A percentile compares a stretch with the other conserved stretches of the same genome.
Conservation (phyloP, 2,888 invertebrate genomes). For the Andrena hattorfiana region DNA sequence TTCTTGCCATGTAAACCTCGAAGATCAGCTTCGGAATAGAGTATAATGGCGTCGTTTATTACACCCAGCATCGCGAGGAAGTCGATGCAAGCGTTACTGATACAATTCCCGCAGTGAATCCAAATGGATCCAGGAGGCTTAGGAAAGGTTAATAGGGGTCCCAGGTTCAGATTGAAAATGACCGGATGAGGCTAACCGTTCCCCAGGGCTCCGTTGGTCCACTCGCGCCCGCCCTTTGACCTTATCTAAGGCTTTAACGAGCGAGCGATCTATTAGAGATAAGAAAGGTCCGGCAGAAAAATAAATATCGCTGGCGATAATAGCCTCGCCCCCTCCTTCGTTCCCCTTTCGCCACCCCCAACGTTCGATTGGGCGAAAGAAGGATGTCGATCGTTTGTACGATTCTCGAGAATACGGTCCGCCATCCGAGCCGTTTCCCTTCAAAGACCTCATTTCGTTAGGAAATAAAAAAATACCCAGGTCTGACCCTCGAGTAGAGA, state of each 20-base stretch:
- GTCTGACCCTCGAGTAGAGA: too few relatives aligned
- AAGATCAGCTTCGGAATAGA: not conserved
- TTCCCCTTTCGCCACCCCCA: conserved; percentile 12
- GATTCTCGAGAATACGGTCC: not conserved
- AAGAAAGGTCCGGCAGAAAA: conserved; percentile 75
- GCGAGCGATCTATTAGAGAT: conserved; percentile 81
- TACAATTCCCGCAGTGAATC: conserved; percentile 73
- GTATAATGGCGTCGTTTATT: conserved; percentile 8
- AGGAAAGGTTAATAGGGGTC: conserved; percentile 76
- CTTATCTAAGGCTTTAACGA: conserved; percentile 76
- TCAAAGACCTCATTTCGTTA: not conserved
- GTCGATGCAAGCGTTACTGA: conserved; percentile 34
- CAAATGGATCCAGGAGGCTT: conserved; percentile 61
- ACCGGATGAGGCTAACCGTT: conserved; percentile 80
- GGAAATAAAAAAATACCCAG: too few relatives aligned
- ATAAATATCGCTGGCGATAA: conserved; percentile 75
- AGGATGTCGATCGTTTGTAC: conserved; percentile 20
- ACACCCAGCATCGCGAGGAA: not conserved
- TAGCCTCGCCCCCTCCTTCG: conserved; percentile 52
- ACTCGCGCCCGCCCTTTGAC: conserved; percentile 55
- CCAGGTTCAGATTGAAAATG: conserved; percentile 71
- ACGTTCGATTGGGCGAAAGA: conserved; percentile 22
- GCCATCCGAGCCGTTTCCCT: not conserved
- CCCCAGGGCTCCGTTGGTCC: conserved; percentile 63
- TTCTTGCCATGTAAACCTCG: not conserved